Conservation (phyloP, 2,888 invertebrate species). For the Muscina levida region DNA sequence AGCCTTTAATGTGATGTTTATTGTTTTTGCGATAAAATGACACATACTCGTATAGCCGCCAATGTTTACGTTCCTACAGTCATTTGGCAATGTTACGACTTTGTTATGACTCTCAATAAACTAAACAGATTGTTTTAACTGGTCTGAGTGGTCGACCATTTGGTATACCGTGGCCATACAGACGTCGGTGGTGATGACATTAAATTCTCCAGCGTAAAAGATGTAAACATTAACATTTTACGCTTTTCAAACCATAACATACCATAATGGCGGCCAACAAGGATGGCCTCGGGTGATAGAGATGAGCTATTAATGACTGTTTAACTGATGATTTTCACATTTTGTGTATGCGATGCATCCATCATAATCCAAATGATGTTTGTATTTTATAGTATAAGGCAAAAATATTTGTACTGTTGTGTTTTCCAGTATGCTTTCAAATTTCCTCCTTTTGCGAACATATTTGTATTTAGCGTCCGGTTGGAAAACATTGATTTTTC, state of each 20-base stretch:
- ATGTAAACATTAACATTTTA: not conserved
- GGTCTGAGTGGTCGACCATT: conserved; percentile 58
- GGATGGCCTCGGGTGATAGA: not conserved
- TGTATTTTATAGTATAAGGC: not conserved
- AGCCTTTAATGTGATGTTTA: conserved; percentile 35
- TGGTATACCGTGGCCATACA: conserved; percentile 58
- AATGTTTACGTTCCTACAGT: not conserved
- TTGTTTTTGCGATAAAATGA: conserved; percentile 38
- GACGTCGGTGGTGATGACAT: not conserved
- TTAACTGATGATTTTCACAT: conserved; percentile 31
- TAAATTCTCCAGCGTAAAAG: conserved; percentile 19
- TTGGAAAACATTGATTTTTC: not conserved
- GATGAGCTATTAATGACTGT: conserved; percentile 36
- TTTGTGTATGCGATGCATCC: not conserved
- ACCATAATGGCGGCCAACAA: not conserved
- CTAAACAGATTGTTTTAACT: conserved; percentile 62
- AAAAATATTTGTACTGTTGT: conserved; percentile 11
- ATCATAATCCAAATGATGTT: not conserved
- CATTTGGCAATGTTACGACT: conserved; percentile 24
- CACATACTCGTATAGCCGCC: conserved; percentile 21
- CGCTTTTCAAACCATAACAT: not conserved
- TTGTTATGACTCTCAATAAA: conserved; percentile 42
- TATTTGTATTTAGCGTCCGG: too few species aligned
- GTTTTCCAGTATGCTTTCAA: not conserved
- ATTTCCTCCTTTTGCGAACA: too few species aligned